Evolutionary conservation across 23 tunicate genomes (phyloP).

Genomic region (Oikopleura vanhoeffeni): DNA sequence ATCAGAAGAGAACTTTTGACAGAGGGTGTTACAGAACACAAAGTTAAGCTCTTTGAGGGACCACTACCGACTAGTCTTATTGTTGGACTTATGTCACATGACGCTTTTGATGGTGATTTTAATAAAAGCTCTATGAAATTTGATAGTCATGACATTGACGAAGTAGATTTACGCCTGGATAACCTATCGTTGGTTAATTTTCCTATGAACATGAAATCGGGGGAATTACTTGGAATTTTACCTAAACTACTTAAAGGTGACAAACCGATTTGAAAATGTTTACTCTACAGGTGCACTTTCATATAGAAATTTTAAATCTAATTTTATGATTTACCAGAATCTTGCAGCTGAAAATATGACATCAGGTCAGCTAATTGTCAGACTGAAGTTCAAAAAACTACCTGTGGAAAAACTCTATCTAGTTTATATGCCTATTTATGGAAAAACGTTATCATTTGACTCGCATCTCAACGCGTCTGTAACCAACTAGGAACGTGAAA

Average conservation of each 20-base stretch:
- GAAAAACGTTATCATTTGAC: neutral
- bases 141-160: neutral
- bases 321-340: neutral
- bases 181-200: neutral
- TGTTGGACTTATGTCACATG: neutral
- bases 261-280: neutral
- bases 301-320: neutral
- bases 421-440: neutral
- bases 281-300: neutral
- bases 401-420: neutral
- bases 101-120: neutral
- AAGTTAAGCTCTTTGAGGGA: neutral
- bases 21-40: neutral
- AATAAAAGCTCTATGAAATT: neutral
- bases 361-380: neutral
- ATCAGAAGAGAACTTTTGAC: neutral
- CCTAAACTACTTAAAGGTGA: neutral
- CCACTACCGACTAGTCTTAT: neutral
- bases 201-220: neutral
- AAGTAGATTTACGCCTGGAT: neutral
- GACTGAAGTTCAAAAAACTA: neutral
- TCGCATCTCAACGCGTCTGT: neutral
- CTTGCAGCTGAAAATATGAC: neutral
- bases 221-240: neutral
- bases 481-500: too few species aligned